Conservation (phyloP, 2,797 vertebrate species). For the Xiphorhynchus erythropygius region DNA sequence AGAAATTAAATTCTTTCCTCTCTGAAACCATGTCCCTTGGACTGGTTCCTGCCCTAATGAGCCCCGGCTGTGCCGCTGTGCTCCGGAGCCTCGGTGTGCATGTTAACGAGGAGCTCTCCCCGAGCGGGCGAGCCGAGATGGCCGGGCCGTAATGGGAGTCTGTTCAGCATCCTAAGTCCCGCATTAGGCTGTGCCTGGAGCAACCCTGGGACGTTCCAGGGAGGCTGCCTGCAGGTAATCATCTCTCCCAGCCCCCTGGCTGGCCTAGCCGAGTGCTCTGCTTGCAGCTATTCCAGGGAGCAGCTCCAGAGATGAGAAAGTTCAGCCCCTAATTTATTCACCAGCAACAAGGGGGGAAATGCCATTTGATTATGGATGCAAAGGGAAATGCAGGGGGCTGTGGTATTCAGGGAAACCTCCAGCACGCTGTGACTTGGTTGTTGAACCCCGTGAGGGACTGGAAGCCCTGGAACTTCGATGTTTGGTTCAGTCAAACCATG, state of each 20-base stretch:
- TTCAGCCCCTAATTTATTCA: background rate
- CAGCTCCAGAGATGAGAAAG: background rate
- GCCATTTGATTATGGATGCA: background rate
- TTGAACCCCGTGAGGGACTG: background rate
- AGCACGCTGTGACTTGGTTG: background rate
- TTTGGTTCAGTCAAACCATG: background rate
- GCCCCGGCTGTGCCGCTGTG: background rate
- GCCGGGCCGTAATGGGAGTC: background rate
- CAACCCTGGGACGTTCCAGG: background rate
- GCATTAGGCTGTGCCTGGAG: conserved; percentile 35
- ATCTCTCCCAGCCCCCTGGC: conserved; percentile 3
- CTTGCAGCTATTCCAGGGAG: conserved; percentile 4
- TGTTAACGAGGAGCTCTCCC: conserved; percentile 39
- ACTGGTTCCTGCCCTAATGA: conserved; percentile 30
- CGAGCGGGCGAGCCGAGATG: background rate
- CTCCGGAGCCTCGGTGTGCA: conserved; percentile 13
- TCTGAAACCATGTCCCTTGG: conserved; percentile 29
- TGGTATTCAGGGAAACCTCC: background rate
- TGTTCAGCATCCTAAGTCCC: conserved; percentile 42
- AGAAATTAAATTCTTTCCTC: conserved; percentile 9
- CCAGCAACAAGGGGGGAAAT: background rate
- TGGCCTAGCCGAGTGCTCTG: background rate
- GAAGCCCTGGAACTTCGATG: background rate
- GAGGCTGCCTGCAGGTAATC: conserved; percentile 27
- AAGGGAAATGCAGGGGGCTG: background rate